A percentile compares a stretch with the other conserved stretches of the same genome.
phyloP scores from a whole-genome alignment of 2,113 vertebrate species.

The Emydura subglobosa region DNA sequence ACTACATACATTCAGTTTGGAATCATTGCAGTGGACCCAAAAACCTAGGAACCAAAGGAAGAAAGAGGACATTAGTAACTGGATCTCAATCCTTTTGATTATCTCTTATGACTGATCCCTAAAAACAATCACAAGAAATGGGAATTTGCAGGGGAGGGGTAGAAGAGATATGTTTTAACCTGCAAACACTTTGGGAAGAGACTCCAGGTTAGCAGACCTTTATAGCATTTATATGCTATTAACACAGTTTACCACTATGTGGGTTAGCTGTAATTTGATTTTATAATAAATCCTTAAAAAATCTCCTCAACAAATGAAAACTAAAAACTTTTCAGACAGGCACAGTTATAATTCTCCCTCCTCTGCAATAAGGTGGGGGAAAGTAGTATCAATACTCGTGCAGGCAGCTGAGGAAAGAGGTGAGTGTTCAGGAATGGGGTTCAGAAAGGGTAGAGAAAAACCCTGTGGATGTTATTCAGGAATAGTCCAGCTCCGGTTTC shows the following conservation, averaged over 20 bases:
- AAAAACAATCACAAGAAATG: conserved; percentile 17
- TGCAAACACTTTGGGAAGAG: neutral
- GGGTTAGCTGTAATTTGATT: neutral
- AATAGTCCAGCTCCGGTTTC: conserved; percentile 42
- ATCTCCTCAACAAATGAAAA: neutral
- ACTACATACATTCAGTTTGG: conserved; percentile 98
- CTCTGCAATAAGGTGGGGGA: neutral
- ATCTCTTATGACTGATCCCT: neutral
- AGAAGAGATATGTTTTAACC: neutral
- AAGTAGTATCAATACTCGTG: neutral
- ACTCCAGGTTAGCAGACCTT: neutral
- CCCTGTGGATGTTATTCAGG: conserved; percentile 25
- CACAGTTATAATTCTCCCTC: conserved; percentile 2
- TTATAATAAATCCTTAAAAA: neutral
- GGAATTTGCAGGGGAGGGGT: neutral
- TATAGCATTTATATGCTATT: neutral
- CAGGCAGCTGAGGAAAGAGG: conserved; percentile 19
- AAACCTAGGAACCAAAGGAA: conserved; percentile 86
- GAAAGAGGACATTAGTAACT: conserved; percentile 50
- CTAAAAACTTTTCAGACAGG: neutral
- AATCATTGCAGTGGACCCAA: conserved; percentile 99
- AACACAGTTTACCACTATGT: neutral
- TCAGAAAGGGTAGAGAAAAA: neutral
- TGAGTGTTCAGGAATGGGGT: neutral
- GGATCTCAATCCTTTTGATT: neutral